Evolutionary conservation across 2,797 vertebrate genomes (phyloP).

Genomic region (Pogoniulus pusillus): DNA sequence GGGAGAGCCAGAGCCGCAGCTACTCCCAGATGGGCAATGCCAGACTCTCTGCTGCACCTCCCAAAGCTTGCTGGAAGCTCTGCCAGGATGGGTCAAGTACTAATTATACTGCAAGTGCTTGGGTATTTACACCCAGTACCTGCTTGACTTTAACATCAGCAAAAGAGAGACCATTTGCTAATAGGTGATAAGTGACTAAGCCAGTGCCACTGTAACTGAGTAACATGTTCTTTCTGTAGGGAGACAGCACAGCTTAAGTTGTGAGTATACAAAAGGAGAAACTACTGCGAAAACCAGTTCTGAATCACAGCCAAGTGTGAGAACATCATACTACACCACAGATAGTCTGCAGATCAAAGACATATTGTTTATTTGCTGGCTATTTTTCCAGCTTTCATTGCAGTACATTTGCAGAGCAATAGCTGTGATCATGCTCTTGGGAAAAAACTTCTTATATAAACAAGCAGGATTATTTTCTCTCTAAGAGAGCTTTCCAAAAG

Average conservation of each 20-base stretch:
- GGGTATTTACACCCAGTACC: background rate
- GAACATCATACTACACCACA: conserved; percentile 26
- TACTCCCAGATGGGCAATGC: background rate
- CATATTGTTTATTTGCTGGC: conserved; percentile 60
- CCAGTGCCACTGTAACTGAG: background rate
- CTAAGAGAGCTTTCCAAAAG: conserved; percentile 37
- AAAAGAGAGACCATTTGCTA: background rate
- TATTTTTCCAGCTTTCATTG: conserved; percentile 67
- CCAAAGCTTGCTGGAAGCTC: background rate
- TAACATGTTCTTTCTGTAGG: background rate
- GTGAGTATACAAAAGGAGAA: background rate
- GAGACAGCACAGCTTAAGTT: background rate
- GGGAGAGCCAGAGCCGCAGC: background rate
- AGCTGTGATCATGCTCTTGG: conserved; percentile 48
- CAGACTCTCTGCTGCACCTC: background rate
- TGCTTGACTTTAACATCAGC: background rate
- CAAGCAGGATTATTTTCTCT: conserved; percentile 63
- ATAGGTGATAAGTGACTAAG: background rate
- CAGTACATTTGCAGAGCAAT: conserved; percentile 64
- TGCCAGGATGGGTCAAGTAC: background rate
- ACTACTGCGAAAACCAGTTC: conserved; percentile 16
- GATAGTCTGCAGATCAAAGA: conserved; percentile 66
- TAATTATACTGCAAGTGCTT: background rate
- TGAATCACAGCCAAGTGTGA: conserved; percentile 28
- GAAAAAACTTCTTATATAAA: conserved; percentile 62